phyloP scores from a whole-genome alignment of 2,113 vertebrate genomes.

The Lathamus discolor region DNA sequence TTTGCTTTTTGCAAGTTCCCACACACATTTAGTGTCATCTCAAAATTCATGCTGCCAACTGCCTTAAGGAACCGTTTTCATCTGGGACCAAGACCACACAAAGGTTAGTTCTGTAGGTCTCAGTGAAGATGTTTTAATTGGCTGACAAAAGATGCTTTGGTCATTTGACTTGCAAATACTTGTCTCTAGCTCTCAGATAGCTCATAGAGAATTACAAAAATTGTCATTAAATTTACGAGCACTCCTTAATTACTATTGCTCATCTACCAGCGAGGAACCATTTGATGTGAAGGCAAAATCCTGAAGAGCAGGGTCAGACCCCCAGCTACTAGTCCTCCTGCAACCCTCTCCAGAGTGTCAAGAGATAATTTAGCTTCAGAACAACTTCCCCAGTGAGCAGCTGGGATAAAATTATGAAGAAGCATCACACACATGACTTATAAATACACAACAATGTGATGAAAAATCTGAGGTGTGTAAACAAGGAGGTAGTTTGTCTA shows the following conservation, averaged over 20 bases:
- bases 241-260: conserved; percentile 32
- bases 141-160: conserved; percentile 73
- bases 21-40: conserved; percentile 87
- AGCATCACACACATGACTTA: not conserved
- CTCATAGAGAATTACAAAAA: conserved; percentile 60
- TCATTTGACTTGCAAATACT: conserved; percentile 78
- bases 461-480: not conserved
- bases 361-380: conserved; percentile 43
- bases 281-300: conserved; percentile 25
- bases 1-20: conserved; percentile 92
- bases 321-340: not conserved
- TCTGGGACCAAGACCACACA: conserved; percentile 89
- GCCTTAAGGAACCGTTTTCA: conserved; percentile 73
- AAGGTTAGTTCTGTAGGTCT: conserved; percentile 86
- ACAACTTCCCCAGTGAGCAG: not conserved
- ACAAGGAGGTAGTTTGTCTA: not conserved
- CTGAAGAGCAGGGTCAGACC: conserved; percentile 15
- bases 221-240: conserved; percentile 61
- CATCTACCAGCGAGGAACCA: not conserved
- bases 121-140: conserved; percentile 86
- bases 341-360: conserved; percentile 15
- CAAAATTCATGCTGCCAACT: conserved; percentile 78
- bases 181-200: conserved; percentile 66
- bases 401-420: not conserved
- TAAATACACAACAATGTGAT: not conserved